Percentiles rank a stretch among this genome's conserved stretches.
Conservation (phyloP, 2,113 vertebrate genomes). For the Catagonus wagneri region DNA sequence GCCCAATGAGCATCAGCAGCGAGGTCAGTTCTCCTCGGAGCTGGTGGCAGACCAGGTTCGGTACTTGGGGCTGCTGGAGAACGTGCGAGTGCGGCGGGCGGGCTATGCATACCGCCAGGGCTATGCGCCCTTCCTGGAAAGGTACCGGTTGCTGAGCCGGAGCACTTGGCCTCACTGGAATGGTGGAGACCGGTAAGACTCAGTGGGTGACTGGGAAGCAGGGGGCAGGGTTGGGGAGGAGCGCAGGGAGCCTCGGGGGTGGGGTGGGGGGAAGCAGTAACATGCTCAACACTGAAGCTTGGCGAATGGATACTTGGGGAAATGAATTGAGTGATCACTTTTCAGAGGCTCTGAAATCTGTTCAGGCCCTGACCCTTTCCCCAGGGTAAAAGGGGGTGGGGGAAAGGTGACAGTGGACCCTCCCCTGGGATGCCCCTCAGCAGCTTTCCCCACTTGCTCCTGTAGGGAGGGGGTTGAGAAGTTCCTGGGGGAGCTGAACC, state of each 20-base stretch:
- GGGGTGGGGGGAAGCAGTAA: background rate
- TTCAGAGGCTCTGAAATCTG: background rate
- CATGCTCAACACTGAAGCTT: accelerated
- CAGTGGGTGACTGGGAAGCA: background rate
- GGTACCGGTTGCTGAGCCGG: conserved; percentile 87
- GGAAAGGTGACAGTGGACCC: background rate
- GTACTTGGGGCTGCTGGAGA: conserved; percentile 91
- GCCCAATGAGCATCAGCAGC: conserved; percentile 87
- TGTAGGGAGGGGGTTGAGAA: conserved; percentile 83
- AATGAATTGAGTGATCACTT: background rate
- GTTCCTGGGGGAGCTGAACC: conserved; percentile 77
- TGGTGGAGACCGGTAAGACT: conserved; percentile 83
- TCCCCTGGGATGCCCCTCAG: background rate
- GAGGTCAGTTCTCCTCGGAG: conserved; percentile 79
- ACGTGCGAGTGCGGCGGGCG: conserved; percentile 88
- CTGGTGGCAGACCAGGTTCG: conserved; percentile 85
- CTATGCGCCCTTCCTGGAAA: conserved; percentile 87
- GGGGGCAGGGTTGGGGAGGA: background rate
- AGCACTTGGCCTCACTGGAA: conserved; percentile 88
- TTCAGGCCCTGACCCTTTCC: background rate
- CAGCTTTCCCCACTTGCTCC: background rate
- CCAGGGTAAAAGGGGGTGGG: too few relatives aligned
- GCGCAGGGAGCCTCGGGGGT: background rate
- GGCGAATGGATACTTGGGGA: background rate
- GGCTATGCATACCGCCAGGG: conserved; percentile 89